Percentiles rank a stretch among this genome's conserved stretches.
Conservation (phyloP, 2,113 vertebrate genomes). For the Trinectes maculatus region DNA sequence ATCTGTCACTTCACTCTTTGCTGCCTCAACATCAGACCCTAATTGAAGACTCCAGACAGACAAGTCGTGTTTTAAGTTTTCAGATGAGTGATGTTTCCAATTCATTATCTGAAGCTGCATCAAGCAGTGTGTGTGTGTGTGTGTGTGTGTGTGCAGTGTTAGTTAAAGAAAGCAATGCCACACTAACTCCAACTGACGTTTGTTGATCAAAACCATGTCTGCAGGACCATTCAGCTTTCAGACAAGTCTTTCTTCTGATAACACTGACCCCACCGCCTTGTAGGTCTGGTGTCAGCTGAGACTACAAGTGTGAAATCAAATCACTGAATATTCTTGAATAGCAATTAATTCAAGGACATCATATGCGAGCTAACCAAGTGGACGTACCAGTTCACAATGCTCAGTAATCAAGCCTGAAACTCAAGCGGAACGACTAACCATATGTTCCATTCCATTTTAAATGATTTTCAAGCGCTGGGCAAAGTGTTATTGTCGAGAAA, state of each 20-base stretch:
- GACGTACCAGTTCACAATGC: not conserved
- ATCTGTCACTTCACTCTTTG: conserved; percentile 2
- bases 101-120: conserved; percentile 32
- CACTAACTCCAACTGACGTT: conserved; percentile 10
- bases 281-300: conserved; percentile 9
- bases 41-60: conserved; percentile 30
- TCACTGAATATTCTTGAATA: not conserved
- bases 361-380: not conserved
- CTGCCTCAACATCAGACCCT: conserved; percentile 3
- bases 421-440: conserved; percentile 8
- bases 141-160: conserved; percentile 9
- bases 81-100: conserved; percentile 27
- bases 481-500: not conserved
- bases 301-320: not conserved
- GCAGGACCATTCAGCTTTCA: not conserved
- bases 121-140: too few relatives aligned
- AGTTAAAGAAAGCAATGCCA: conserved; percentile 19
- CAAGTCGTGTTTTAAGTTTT: conserved; percentile 23
- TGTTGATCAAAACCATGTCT: conserved; percentile 35
- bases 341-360: not conserved
- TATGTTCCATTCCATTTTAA: conserved; percentile 19
- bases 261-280: not conserved
- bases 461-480: not conserved
- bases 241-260: not conserved
- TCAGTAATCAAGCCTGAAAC: conserved; percentile 17